phyloP scores from a whole-genome alignment of 2,888 invertebrate species.

The Chaetogeoica ovagalla region DNA sequence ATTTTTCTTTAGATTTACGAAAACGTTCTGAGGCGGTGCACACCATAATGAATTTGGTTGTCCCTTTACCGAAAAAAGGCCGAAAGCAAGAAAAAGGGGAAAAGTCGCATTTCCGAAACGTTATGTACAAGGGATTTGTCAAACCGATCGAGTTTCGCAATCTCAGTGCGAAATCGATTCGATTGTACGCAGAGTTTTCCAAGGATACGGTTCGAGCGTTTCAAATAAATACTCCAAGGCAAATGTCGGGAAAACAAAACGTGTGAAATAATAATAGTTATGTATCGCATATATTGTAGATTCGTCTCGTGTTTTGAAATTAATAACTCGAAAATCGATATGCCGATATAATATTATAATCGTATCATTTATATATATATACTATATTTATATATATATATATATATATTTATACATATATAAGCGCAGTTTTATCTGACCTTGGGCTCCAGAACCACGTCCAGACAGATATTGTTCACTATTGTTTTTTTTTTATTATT shows the following conservation, averaged over 20 bases:
- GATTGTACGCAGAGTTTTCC: background rate
- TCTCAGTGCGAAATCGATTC: conserved; percentile 2
- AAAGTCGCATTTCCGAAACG: too few relatives aligned
- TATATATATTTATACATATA: too few relatives aligned
- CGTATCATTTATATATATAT: too few relatives aligned
- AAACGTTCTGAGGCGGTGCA: too few relatives aligned
- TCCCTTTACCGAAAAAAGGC: too few relatives aligned
- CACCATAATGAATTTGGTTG: too few relatives aligned
- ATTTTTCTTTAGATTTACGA: too few relatives aligned
- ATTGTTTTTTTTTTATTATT: background rate
- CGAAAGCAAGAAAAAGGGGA: too few relatives aligned
- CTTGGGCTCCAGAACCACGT: conserved; percentile 1
- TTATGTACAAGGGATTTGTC: too few relatives aligned
- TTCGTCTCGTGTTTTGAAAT: conserved; percentile 27
- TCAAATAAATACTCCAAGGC: conserved; percentile 18
- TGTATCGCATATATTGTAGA: background rate
- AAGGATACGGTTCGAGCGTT: conserved; percentile 14
- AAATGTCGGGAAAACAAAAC: background rate
- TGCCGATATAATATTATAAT: too few relatives aligned
- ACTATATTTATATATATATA: too few relatives aligned
- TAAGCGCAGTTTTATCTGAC: background rate
- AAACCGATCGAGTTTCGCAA: too few relatives aligned
- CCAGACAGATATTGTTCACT: background rate
- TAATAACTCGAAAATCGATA: conserved; percentile 2
- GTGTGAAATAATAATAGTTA: background rate